These are phyloP conservation scores for Scaptomyza pallida DNA, from an alignment of 1,140 invertebrate genomes.

Conservation along the genomic window DNA sequence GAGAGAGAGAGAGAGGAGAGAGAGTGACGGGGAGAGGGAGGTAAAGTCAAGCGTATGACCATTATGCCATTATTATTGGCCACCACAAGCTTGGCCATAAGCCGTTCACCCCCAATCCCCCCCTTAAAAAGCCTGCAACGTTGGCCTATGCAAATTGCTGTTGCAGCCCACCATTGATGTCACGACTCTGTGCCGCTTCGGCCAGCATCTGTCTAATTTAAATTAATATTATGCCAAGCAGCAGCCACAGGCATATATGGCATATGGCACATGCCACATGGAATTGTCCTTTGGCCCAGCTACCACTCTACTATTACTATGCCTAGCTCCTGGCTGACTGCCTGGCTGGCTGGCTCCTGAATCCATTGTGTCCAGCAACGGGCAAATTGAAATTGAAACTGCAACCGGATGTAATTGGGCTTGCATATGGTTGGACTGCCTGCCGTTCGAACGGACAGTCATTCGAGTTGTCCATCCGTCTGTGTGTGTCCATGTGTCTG, in stretches of 20 bases:
- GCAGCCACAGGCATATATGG: constrained; percentile 41
- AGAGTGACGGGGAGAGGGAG: no score
- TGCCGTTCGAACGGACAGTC: constrained; percentile 11
- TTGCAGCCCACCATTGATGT: not conserved
- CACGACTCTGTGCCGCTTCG: constrained; percentile 28
- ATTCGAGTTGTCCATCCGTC: not conserved
- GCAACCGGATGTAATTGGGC: constrained; percentile 81
- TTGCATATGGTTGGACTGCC: constrained; percentile 56
- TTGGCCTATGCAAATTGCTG: constrained; percentile 3
- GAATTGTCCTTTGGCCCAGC: constrained; percentile 38
- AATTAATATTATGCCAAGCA: constrained; percentile 79
- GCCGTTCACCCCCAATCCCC: not conserved
- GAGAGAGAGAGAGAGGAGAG: no score
- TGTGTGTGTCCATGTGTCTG: constrained; percentile 15
- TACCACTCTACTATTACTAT: no score
- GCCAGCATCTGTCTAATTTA: constrained; percentile 70
- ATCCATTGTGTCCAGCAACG: constrained; percentile 24
- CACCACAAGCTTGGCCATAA: constrained; percentile 32
- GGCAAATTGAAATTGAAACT: constrained; percentile 81
- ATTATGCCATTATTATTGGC: constrained; percentile 39
- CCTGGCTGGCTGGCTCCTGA: not conserved
- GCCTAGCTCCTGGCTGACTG: constrained; percentile 10
- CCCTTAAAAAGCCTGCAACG: not conserved
- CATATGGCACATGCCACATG: constrained; percentile 17
- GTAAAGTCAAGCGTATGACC: constrained; percentile 29